A percentile compares a stretch with the other conserved stretches of the same genome.
Conservation (phyloP, 2,888 invertebrate genomes). For the Ornithoptera alexandrae region DNA sequence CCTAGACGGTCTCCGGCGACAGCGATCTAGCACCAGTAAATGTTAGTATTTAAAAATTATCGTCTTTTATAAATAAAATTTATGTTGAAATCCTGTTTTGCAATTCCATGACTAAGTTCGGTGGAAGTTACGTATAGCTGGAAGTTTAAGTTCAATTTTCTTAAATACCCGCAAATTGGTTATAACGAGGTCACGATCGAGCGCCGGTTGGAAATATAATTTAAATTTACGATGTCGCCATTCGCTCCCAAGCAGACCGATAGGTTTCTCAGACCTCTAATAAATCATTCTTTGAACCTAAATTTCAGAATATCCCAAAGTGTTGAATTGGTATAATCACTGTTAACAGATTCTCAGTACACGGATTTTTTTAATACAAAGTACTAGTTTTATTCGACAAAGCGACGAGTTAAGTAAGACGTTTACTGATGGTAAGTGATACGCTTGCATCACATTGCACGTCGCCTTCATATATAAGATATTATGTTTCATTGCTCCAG, state of each 20-base stretch:
- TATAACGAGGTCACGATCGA: conserved; percentile 2
- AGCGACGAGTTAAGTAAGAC: too few relatives aligned
- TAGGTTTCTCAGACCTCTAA: conserved; percentile 16
- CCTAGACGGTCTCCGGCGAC: too few relatives aligned
- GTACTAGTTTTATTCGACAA: too few relatives aligned
- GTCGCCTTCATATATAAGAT: too few relatives aligned
- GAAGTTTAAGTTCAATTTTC: background rate
- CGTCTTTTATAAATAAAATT: background rate
- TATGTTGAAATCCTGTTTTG: background rate
- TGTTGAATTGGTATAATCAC: conserved; percentile 25
- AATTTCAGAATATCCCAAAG: conserved; percentile 14
- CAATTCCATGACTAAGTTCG: background rate
- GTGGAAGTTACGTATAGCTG: background rate
- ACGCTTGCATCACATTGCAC: too few relatives aligned
- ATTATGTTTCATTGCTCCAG: too few relatives aligned
- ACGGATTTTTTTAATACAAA: too few relatives aligned
- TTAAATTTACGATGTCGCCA: conserved; percentile 14
- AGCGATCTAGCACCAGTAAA: too few relatives aligned
- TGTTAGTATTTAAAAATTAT: too few relatives aligned
- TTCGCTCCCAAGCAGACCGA: conserved; percentile 9
- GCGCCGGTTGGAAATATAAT: conserved; percentile 9
- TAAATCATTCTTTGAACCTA: conserved; percentile 18
- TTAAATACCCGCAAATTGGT: conserved; percentile 3
- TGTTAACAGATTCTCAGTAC: background rate
- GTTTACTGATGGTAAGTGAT: too few relatives aligned